Evolutionary conservation across 2,888 invertebrate genomes (phyloP).

Genomic region (Hymenopus coronatus): DNA sequence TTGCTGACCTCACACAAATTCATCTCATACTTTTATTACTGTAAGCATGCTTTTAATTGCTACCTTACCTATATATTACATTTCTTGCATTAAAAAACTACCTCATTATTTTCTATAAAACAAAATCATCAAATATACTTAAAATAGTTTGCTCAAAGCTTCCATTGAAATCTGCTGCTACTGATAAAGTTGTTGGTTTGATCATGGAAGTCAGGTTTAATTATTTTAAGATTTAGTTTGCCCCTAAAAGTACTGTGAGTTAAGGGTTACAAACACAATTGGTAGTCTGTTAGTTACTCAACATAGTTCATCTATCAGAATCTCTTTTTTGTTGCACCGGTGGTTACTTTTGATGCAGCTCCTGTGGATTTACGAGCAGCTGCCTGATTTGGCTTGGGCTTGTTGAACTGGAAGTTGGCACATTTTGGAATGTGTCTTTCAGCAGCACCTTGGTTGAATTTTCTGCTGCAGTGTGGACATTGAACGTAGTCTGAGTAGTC

Average conservation of each 20-base stretch:
- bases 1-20: too few relatives aligned
- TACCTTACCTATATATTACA: not conserved
- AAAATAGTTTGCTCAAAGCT: not conserved
- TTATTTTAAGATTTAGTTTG: not conserved
- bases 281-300: not conserved
- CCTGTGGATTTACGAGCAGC: conserved; percentile 16
- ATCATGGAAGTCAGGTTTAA: not conserved
- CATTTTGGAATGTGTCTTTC: conserved; percentile 92
- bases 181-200: not conserved
- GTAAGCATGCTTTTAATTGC: not conserved
- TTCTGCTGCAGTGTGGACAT: conserved; percentile 84
- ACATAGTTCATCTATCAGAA: not conserved
- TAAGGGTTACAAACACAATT: not conserved
- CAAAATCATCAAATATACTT: not conserved
- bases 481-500: conserved; percentile 87
- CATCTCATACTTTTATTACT: too few relatives aligned
- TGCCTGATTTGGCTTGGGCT: conserved; percentile 54
- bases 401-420: conserved; percentile 77
- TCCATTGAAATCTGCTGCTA: not conserved
- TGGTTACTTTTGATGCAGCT: not conserved
- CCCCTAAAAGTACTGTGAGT: not conserved
- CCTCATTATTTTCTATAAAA: not conserved
- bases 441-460: conserved; percentile 82
- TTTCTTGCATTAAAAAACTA: not conserved
- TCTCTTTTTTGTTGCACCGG: not conserved